Percentiles rank a stretch among this genome's conserved stretches.
Conservation (phyloP, 2,797 vertebrate genomes). For the Thamnophis elegans region DNA sequence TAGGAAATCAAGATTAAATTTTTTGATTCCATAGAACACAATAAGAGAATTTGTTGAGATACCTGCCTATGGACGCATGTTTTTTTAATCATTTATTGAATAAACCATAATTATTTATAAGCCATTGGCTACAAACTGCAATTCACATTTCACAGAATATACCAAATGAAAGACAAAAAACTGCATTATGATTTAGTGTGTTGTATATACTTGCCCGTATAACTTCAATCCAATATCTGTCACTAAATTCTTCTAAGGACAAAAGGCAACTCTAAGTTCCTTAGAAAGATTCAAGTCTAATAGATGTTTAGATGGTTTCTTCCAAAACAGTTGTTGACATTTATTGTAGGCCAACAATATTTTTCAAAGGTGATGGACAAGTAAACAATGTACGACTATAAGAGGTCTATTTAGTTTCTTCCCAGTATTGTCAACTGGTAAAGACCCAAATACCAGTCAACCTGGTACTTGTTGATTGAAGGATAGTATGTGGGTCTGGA, state of each 20-base stretch:
- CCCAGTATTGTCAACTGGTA: neutral
- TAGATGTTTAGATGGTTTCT: neutral
- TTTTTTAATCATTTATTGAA: neutral
- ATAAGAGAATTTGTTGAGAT: neutral
- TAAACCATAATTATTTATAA: neutral
- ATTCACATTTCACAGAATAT: neutral
- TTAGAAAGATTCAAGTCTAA: neutral
- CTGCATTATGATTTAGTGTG: neutral
- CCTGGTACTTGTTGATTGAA: neutral
- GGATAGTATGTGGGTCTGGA: neutral
- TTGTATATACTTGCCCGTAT: neutral
- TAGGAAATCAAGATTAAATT: neutral
- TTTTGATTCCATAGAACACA: neutral
- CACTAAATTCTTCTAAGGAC: neutral
- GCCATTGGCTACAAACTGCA: neutral
- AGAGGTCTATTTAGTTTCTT: neutral
- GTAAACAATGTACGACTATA: neutral
- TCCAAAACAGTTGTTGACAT: neutral
- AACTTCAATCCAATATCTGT: neutral
- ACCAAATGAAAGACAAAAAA: neutral
- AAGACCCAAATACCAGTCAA: neutral
- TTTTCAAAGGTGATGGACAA: neutral
- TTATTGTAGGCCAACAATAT: neutral
- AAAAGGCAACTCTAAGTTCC: neutral
- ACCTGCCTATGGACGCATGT: neutral